Conservation (phyloP, 2,113 vertebrate genomes). For the Nycticebus coucang region DNA sequence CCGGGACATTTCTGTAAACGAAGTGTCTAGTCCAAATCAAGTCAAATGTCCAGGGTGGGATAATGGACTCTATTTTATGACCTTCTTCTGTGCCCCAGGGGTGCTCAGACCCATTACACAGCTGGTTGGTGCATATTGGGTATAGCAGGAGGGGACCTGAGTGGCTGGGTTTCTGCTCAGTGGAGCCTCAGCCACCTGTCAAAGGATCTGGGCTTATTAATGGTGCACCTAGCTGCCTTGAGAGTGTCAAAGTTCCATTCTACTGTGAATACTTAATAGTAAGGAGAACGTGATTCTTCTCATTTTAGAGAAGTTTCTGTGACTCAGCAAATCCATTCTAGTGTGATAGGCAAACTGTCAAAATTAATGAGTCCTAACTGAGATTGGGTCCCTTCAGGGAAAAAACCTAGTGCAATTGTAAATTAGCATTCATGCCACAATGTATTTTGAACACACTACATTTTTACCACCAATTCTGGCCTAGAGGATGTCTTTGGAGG, state of each 20-base stretch:
- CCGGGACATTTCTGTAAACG: background rate
- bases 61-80: background rate
- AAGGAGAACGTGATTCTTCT: background rate
- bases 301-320: constrained; percentile 35
- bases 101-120: background rate
- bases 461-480: background rate
- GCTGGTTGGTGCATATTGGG: background rate
- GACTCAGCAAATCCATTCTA: constrained; percentile 66
- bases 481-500: background rate
- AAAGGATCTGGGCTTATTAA: background rate
- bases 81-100: background rate
- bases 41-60: background rate
- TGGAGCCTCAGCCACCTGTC: background rate
- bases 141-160: background rate
- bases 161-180: background rate
- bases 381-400: background rate
- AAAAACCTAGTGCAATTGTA: background rate
- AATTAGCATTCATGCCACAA: constrained; percentile 23
- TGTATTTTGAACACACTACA: background rate
- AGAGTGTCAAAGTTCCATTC: background rate
- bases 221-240: background rate
- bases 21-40: constrained; percentile 8
- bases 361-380: constrained; percentile 57
- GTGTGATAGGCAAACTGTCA: constrained; percentile 70
- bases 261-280: background rate